These are phyloP conservation scores for Pristionchus japonicus DNA, from an alignment of 2,888 invertebrate species.

Conservation along the genomic window DNA sequence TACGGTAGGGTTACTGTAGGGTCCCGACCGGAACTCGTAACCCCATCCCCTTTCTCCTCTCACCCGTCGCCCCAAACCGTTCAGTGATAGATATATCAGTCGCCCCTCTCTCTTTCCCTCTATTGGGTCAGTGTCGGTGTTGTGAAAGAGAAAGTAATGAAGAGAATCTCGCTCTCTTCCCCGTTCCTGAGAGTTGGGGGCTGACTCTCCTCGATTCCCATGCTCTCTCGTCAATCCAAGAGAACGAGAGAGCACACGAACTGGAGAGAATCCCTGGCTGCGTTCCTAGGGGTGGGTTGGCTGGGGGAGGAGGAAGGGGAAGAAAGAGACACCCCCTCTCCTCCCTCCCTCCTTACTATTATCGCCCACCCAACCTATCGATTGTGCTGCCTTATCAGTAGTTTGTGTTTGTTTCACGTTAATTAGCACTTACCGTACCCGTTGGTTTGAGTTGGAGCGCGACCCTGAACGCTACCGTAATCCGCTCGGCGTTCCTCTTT, in stretches of 20 bases:
- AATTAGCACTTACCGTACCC: background rate
- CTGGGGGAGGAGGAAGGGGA: background rate
- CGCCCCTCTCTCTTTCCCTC: background rate
- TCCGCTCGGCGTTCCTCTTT: background rate
- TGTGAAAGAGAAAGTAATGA: conserved; percentile 38
- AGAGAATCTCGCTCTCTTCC: conserved; percentile 4
- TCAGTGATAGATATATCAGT: conserved; percentile 24
- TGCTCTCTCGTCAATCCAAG: too few species aligned
- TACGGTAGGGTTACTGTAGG: background rate
- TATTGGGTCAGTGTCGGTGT: conserved; percentile 40
- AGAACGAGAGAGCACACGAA: too few species aligned
- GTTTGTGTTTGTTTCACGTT: background rate
- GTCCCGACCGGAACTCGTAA: background rate
- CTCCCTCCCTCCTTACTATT: background rate
- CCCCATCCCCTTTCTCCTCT: background rate
- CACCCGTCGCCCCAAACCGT: conserved; percentile 11
- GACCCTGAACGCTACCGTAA: background rate
- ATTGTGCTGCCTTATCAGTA: background rate
- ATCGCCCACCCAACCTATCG: conserved; percentile 20
- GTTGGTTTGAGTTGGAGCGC: background rate
- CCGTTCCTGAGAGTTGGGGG: too few species aligned
- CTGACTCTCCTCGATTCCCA: too few species aligned
- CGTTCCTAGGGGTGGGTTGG: background rate
- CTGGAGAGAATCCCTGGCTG: too few species aligned
- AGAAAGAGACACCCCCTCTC: conserved; percentile 16